phyloP scores from a whole-genome alignment of 2,113 vertebrate genomes.

The Octodon degus region DNA sequence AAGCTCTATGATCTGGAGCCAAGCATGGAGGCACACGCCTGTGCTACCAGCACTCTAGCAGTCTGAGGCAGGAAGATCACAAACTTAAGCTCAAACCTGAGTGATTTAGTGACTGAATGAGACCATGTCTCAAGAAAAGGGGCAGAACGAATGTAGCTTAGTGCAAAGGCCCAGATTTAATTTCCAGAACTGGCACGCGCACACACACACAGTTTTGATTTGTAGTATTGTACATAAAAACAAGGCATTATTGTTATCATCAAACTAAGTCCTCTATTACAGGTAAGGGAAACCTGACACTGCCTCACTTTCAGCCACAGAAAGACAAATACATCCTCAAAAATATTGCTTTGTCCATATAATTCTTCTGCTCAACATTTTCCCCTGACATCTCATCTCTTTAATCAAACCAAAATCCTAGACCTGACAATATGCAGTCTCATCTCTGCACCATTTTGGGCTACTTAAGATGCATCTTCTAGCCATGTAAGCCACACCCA shows the following conservation, averaged over 20 bases:
- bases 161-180: background rate
- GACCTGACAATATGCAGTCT: background rate
- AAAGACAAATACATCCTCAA: background rate
- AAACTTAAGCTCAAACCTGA: background rate
- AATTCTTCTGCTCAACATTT: background rate
- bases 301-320: background rate
- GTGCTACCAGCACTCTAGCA: background rate
- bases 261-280: background rate
- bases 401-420: background rate
- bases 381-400: slow-evolving; percentile 2
- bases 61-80: background rate
- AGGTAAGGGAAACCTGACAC: background rate
- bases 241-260: background rate
- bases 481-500: background rate
- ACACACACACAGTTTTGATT: background rate
- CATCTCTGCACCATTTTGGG: slow-evolving; percentile 8
- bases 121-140: background rate
- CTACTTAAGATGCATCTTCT: background rate
- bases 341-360: background rate
- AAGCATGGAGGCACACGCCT: background rate
- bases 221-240: slow-evolving; percentile 12
- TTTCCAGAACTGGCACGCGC: background rate
- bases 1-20: slow-evolving; percentile 21
- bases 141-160: background rate
- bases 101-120: background rate